Conservation (phyloP, 2,888 invertebrate genomes). For the Limnephilus rhombicus region DNA sequence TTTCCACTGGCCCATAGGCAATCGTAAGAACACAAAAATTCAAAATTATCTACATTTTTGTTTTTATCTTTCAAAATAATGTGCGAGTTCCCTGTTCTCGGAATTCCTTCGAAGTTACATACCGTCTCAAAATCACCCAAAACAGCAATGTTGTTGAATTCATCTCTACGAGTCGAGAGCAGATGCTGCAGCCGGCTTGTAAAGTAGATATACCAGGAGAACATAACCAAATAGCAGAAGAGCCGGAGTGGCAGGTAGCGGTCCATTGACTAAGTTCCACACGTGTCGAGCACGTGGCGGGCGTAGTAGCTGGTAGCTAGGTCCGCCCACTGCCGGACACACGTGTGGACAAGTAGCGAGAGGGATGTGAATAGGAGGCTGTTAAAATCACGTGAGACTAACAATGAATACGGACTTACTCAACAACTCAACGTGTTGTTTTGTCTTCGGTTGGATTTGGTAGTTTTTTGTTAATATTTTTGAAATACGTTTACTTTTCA, state of each 20-base stretch:
- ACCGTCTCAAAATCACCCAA: neutral
- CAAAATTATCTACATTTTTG: too few species aligned
- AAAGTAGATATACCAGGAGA: neutral
- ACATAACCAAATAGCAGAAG: neutral
- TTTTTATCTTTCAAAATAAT: neutral
- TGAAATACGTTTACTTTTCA: too few species aligned
- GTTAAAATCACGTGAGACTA: neutral
- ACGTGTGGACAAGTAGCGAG: neutral
- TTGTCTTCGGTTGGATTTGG: neutral
- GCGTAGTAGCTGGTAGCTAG: neutral
- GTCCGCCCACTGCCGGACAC: neutral
- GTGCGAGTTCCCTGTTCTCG: neutral
- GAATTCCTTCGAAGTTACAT: neutral
- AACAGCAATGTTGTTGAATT: neutral
- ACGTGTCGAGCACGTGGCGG: neutral
- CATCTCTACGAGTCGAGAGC: neutral
- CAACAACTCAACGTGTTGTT: neutral
- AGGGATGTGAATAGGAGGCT: neutral
- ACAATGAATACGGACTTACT: neutral
- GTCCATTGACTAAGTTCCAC: neutral
- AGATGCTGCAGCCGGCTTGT: neutral
- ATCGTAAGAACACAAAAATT: too few species aligned
- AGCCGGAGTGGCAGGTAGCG: neutral
- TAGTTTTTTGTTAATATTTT: too few species aligned
- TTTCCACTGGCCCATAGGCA: too few species aligned